Evolutionary conservation across 2,113 vertebrate genomes (phyloP).

Genomic region (Python bivittatus): DNA sequence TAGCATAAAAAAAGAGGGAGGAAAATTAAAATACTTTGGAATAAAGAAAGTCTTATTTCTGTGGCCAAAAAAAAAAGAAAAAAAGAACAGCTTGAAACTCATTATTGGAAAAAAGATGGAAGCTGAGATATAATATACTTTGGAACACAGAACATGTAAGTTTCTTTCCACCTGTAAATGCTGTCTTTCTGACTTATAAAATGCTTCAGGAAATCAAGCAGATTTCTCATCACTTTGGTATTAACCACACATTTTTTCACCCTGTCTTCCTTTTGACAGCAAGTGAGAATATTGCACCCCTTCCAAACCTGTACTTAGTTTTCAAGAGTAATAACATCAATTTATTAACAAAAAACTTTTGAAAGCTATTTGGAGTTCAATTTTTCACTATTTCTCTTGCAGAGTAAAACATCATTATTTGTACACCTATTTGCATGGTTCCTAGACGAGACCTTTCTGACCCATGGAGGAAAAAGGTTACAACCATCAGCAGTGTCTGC

Average conservation of each 20-base stretch:
- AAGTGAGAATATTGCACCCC: not conserved
- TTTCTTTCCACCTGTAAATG: not conserved
- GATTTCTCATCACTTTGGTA: constrained; percentile 5
- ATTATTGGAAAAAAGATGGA: not conserved
- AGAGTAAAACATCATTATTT: not conserved
- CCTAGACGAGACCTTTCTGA: not conserved
- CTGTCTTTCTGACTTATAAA: constrained; percentile 6
- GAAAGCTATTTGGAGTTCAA: not conserved
- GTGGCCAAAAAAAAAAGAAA: not conserved
- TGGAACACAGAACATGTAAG: not conserved
- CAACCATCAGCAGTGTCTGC: not conserved
- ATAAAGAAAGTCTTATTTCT: not conserved
- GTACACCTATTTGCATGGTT: not conserved
- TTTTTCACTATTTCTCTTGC: not conserved
- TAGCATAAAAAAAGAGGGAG: not conserved
- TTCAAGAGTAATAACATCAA: not conserved
- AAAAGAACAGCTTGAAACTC: not conserved
- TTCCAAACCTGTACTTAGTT: not conserved
- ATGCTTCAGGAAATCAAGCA: constrained; percentile 17
- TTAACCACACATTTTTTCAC: constrained; percentile 9
- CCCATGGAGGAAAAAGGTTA: not conserved
- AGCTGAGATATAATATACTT: not conserved
- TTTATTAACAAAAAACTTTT: constrained; percentile 7
- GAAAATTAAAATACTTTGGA: not conserved
- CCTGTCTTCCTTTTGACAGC: constrained; percentile 27